Conservation (phyloP, 2,797 vertebrate species). For the Cirrhinus mrigala region DNA sequence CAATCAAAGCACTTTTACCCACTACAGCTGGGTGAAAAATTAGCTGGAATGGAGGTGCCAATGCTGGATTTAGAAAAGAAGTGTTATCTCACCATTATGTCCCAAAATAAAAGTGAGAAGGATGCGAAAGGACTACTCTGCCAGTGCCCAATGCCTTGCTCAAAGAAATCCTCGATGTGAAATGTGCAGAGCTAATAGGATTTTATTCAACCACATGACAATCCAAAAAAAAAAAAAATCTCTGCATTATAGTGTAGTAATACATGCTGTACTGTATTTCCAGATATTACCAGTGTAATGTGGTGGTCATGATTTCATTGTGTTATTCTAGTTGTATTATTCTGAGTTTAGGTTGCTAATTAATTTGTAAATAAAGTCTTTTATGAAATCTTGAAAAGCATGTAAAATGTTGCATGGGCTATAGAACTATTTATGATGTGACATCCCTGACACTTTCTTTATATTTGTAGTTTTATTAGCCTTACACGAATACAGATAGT, state of each 20-base stretch:
- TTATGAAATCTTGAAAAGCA: background rate
- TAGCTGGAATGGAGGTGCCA: conserved; percentile 58
- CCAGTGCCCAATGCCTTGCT: conserved; percentile 1
- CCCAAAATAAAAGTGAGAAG: conserved; percentile 56
- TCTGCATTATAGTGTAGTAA: background rate
- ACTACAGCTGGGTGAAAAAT: conserved; percentile 66
- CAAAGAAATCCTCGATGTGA: background rate
- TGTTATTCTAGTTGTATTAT: background rate
- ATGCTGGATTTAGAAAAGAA: conserved; percentile 66
- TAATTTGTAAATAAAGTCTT: background rate
- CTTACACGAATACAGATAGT: conserved; percentile 61
- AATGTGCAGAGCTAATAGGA: conserved; percentile 32
- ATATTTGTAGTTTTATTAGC: conserved; percentile 55
- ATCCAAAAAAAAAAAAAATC: background rate
- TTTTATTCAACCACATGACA: conserved; percentile 26
- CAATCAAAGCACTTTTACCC: conserved; percentile 67
- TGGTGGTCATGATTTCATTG: background rate
- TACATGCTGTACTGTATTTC: conserved; percentile 4
- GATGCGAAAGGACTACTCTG: conserved; percentile 30
- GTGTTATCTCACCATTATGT: conserved; percentile 56
- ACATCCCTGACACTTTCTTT: conserved; percentile 32
- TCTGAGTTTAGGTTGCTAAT: background rate
- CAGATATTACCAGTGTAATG: background rate
- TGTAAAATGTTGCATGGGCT: background rate
- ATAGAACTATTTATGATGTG: background rate